Base-by-base conservation (phyloP, 2,113 vertebrate genomes). In the Ammodramus savannarum region DNA sequence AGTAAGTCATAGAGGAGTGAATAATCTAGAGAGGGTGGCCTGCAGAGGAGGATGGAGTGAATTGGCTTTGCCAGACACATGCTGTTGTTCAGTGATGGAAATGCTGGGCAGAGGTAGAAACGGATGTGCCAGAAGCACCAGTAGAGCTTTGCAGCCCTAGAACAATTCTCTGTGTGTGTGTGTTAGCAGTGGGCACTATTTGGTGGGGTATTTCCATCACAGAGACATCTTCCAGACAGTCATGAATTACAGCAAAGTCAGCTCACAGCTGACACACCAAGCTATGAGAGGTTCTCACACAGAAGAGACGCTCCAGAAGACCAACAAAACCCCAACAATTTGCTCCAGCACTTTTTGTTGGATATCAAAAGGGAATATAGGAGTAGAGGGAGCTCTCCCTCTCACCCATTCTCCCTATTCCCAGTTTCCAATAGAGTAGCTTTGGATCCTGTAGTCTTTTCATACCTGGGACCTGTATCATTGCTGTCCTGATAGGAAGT, bases 341-440 rank as follows among this genome's bases (percentile, higher is more conserved):
- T 67, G 11, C 22, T 48, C 13, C 21, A 44, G 67, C 26, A 32
- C 13, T 72, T 93, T 71, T 84, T 57, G 31, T 5, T 84, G 57
- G 36, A 26, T 61, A 68, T 25, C 25, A 38, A 62, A 93, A 46
- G 18, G 36, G 27, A n/a, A 10, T 17, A 27, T 3, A n/a, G 65
- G 77, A 71, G n/a, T 38, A 80, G 68, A 74, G 9, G 36, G 52
- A 90, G 25, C 32, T 87, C 43, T 77, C n/a, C 5, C 12, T 75
- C 23, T 10, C 15, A 21, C 52, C n/a, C 4, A 0, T 39, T 59
- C 65, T 48, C 23, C 9, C 0, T 36, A 11, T 31, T 36, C 65
- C 27, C 1, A 0, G 11, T 75, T 96, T 87, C 65, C 73, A 81
- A 36, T n/a, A 13, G 57, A 51, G n/a, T 14, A 82, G 44, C 77